phyloP scores from a whole-genome alignment of 2,797 vertebrate genomes.

The Hoplostethus mediterraneus region DNA sequence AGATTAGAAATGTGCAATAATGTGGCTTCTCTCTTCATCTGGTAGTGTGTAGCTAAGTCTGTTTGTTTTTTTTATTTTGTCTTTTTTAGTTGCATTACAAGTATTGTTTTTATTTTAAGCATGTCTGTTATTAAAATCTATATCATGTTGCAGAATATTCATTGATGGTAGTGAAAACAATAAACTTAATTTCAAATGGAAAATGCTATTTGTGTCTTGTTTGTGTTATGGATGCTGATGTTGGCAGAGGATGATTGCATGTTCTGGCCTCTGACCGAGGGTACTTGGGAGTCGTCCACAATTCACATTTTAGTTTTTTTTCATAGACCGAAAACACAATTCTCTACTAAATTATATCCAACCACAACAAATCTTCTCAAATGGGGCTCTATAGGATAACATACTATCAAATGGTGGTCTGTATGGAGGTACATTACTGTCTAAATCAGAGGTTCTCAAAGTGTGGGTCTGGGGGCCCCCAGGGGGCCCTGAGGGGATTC shows the following conservation, averaged over 20 bases:
- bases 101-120: slow-evolving; percentile 56
- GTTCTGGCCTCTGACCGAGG: slow-evolving; percentile 29
- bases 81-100: slow-evolving; percentile 38
- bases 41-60: slow-evolving; percentile 6
- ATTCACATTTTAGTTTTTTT: neutral
- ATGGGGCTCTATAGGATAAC: too few species aligned
- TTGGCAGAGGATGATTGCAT: slow-evolving; percentile 22
- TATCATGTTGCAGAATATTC: slow-evolving; percentile 61
- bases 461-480: too few species aligned
- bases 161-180: slow-evolving; percentile 47
- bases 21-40: slow-evolving; percentile 41
- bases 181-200: slow-evolving; percentile 56
- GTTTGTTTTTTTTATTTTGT: slow-evolving; percentile 14
- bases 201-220: slow-evolving; percentile 51
- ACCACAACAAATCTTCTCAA: too few species aligned
- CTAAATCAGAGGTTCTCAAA: too few species aligned
- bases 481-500: too few species aligned
- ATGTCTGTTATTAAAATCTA: slow-evolving; percentile 57
- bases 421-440: too few species aligned
- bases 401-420: too few species aligned
- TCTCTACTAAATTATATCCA: neutral
- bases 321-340: neutral
- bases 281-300: slow-evolving; percentile 43
- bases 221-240: slow-evolving; percentile 37
- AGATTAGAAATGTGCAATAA: slow-evolving; percentile 66